A percentile compares a stretch with the other conserved stretches of the same genome.
Evolutionary conservation across 2,888 invertebrate genomes (phyloP).

Genomic region (Holacanthella duospinosa): DNA sequence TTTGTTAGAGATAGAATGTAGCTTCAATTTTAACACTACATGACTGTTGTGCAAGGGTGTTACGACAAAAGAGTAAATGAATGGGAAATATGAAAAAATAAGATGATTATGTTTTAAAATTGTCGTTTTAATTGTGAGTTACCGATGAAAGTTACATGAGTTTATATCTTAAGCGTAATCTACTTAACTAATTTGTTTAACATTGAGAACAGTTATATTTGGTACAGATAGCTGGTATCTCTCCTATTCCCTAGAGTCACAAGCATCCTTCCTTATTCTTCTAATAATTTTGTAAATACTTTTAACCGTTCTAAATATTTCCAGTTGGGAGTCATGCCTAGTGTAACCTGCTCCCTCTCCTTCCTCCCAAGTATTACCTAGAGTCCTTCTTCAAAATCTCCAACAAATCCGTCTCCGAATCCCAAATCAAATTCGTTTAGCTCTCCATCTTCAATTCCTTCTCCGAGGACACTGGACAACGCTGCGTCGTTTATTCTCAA

Average conservation of each 20-base stretch:
- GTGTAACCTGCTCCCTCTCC: neutral
- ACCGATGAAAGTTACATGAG: neutral
- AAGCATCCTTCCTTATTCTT: neutral
- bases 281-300: neutral
- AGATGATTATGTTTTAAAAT: neutral
- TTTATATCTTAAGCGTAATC: neutral
- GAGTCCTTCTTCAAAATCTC: neutral
- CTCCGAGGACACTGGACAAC: neutral
- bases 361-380: neutral
- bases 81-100: neutral
- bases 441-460: neutral
- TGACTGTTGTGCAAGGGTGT: too few relatives aligned
- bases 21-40: too few relatives aligned
- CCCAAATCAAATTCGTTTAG: neutral
- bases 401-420: conserved; percentile 2
- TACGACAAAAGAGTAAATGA: too few relatives aligned
- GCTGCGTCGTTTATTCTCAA: neutral
- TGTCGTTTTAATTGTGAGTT: neutral
- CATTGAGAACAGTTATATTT: conserved; percentile 4
- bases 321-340: neutral
- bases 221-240: neutral
- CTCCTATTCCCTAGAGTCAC: neutral
- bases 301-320: neutral
- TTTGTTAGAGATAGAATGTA: too few relatives aligned
- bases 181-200: neutral